phyloP scores from a whole-genome alignment of 1,140 invertebrate genomes.

The Diploscapter pachys region DNA sequence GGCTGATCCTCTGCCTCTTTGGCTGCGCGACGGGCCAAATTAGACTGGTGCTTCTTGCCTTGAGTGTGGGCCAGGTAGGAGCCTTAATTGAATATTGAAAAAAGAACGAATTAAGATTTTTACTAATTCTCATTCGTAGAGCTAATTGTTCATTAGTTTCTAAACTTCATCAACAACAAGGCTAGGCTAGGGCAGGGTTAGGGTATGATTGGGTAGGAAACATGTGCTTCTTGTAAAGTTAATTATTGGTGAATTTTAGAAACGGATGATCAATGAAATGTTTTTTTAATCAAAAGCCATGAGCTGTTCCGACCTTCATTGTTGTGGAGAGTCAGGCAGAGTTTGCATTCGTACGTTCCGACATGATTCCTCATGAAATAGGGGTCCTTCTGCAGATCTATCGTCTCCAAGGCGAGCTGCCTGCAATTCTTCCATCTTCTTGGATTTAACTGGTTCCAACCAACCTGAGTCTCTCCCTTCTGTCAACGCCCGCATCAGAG shows the following conservation, averaged over 20 bases:
- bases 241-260: no score
- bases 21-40: constrained; percentile 90
- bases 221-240: no score
- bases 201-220: no score
- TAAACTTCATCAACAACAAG: no score
- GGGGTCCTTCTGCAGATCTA: constrained; percentile 96
- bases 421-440: constrained; percentile 56
- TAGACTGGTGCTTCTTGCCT: constrained; percentile 99
- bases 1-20: constrained; percentile 91
- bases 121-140: no score
- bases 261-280: no score
- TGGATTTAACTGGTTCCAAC: neutral
- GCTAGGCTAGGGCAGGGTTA: no score
- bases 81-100: constrained; percentile 7
- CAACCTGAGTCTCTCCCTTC: constrained; percentile 78
- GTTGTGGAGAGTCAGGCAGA: constrained; percentile 96
- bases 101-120: neutral
- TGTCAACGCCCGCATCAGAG: constrained; percentile 93
- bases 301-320: constrained; percentile 75
- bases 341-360: constrained; percentile 97
- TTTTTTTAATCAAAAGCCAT: no score
- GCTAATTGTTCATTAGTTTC: neutral
- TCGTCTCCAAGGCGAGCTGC: constrained; percentile 93
- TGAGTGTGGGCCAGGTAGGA: constrained; percentile 99
- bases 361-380: constrained; percentile 99